Percentiles rank a stretch among this genome's conserved stretches.
phyloP scores from a whole-genome alignment of 2,888 invertebrate genomes.

The Panopea generosa region DNA sequence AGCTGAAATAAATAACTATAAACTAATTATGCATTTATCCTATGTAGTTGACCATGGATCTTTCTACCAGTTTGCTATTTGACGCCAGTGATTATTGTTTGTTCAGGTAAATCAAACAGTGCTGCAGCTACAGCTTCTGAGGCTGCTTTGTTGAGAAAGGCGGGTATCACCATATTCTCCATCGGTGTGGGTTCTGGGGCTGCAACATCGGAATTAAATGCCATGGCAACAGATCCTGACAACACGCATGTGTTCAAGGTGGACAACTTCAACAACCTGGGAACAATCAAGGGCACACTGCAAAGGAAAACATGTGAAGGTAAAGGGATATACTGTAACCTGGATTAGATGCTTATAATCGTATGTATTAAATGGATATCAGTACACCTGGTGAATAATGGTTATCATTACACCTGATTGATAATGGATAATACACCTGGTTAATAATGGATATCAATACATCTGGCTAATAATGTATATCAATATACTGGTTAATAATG shows the following conservation, averaged over 20 bases:
- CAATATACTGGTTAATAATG: no score
- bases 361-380: background rate
- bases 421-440: no score
- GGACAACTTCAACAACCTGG: constrained; percentile 72
- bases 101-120: constrained; percentile 67
- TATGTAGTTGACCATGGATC: no score
- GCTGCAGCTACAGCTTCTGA: constrained; percentile 70
- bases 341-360: background rate
- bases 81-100: no score
- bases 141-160: constrained; percentile 64
- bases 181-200: constrained; percentile 75
- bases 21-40: no score
- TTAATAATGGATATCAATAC: no score
- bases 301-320: constrained; percentile 75
- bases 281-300: constrained; percentile 70
- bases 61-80: no score
- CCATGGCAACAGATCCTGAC: constrained; percentile 77
- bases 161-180: constrained; percentile 75
- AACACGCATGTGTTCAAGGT: constrained; percentile 75
- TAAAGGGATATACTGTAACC: constrained; percentile 28
- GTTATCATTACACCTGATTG: no score
- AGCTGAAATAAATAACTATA: no score
- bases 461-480: no score
- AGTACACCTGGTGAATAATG: no score
- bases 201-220: constrained; percentile 66